phyloP scores from a whole-genome alignment of 1,140 invertebrate genomes.

The Lepidurus apus region DNA sequence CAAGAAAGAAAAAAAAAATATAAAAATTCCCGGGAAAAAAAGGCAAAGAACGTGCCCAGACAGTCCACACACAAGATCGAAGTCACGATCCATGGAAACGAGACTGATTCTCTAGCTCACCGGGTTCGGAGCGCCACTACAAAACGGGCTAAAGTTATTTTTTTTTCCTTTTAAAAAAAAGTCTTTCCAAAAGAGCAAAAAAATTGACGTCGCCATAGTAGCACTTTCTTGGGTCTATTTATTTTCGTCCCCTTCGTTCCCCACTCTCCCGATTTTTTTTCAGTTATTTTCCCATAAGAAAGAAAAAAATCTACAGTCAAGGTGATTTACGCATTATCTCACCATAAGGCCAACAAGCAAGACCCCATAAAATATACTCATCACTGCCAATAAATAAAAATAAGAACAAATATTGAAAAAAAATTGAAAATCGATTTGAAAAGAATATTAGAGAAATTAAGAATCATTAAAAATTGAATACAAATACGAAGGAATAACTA shows the following conservation, averaged over 20 bases:
- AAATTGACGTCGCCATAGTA: not conserved
- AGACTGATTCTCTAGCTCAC: not conserved
- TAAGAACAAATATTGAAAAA: too few species aligned
- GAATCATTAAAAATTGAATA: too few species aligned
- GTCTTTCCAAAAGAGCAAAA: not conserved
- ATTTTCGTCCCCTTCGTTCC: not conserved
- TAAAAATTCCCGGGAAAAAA: not conserved
- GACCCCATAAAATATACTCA: too few species aligned
- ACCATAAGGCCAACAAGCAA: too few species aligned
- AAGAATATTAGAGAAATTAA: too few species aligned
- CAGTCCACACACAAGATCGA: not conserved
- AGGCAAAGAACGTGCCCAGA: not conserved
- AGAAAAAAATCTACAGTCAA: too few species aligned
- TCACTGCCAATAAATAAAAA: too few species aligned
- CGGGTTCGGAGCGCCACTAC: not conserved
- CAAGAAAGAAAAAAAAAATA: not conserved
- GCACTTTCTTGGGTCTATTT: not conserved
- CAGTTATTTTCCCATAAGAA: too few species aligned
- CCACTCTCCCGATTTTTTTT: not conserved
- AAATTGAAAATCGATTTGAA: too few species aligned
- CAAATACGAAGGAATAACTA: too few species aligned
- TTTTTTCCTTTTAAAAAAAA: not conserved
- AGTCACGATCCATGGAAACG: slow-evolving; percentile 4
- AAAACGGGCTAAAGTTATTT: not conserved
- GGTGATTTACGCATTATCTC: too few species aligned